Conservation (phyloP, 2,797 vertebrate species). For the Rhabdophis nuchalis region DNA sequence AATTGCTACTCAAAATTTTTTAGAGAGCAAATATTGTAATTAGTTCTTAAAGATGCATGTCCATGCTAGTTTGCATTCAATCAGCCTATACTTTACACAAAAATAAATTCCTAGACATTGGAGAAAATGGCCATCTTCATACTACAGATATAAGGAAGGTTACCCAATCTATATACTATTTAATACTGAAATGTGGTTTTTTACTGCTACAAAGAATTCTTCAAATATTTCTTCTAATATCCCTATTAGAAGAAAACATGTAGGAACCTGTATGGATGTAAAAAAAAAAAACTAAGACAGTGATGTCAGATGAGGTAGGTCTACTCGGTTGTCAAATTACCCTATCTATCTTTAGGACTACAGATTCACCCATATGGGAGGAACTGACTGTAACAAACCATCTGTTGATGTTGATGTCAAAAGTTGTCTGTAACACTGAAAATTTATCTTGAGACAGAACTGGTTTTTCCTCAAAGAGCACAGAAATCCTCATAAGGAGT, state of each 20-base stretch:
- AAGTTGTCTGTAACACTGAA: slow-evolving; percentile 8
- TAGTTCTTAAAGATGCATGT: neutral
- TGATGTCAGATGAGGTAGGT: slow-evolving; percentile 44
- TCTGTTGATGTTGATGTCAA: slow-evolving; percentile 1
- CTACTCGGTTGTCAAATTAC: neutral
- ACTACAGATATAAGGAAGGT: neutral
- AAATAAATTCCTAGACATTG: neutral
- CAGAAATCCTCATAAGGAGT: neutral
- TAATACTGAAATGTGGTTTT: slow-evolving; percentile 26
- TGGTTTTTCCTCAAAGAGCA: neutral
- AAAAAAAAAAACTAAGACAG: slow-evolving; percentile 32
- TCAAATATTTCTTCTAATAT: slow-evolving; percentile 36
- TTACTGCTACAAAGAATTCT: slow-evolving; percentile 49
- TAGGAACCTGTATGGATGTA: slow-evolving; percentile 50
- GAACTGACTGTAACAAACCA: neutral
- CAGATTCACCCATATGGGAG: slow-evolving; percentile 36
- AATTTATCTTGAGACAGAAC: neutral
- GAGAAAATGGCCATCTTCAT: neutral
- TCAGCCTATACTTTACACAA: neutral
- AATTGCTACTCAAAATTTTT: neutral
- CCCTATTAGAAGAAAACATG: slow-evolving; percentile 43
- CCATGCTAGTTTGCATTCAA: neutral
- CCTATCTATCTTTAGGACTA: slow-evolving; percentile 13
- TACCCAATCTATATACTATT: neutral
- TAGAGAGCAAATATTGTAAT: neutral